Conservation (phyloP, 2,797 vertebrate species). For the Huso huso region DNA sequence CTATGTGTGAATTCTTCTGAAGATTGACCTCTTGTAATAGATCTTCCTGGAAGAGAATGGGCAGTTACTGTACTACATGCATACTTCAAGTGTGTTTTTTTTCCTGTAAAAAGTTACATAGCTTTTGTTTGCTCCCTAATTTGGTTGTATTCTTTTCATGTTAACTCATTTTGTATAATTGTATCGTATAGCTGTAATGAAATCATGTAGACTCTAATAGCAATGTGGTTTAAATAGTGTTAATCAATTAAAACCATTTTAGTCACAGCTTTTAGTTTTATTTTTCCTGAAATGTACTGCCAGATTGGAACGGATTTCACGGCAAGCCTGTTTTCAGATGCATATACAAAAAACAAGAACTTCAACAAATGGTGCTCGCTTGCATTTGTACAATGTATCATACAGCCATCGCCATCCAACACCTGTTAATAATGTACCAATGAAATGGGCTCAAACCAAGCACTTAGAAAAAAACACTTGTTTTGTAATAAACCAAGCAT, state of each 20-base stretch:
- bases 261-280: conserved; percentile 55
- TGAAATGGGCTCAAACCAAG: conserved; percentile 79
- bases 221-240: conserved; percentile 96
- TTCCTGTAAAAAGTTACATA: conserved; percentile 78
- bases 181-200: conserved; percentile 93
- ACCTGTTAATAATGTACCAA: conserved; percentile 71
- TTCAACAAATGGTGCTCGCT: conserved; percentile 73
- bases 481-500: too few species aligned
- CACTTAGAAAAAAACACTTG: conserved; percentile 47
- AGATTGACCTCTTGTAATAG: conserved; percentile 78
- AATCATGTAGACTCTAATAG: conserved; percentile 93
- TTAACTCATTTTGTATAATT: conserved; percentile 97
- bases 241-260: conserved; percentile 93
- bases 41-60: conserved; percentile 80
- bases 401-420: conserved; percentile 72
- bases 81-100: conserved; percentile 78
- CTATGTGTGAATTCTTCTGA: conserved; percentile 71
- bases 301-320: conserved; percentile 67
- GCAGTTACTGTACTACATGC: conserved; percentile 69
- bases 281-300: conserved; percentile 69
- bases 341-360: conserved; percentile 24
- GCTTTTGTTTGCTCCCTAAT: conserved; percentile 78
- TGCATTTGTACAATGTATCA: conserved; percentile 86
- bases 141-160: conserved; percentile 82
- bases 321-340: conserved; percentile 63